Percentiles rank a stretch among this genome's conserved stretches.
phyloP scores from a whole-genome alignment of 2,113 vertebrate genomes.

The Murina feae region DNA sequence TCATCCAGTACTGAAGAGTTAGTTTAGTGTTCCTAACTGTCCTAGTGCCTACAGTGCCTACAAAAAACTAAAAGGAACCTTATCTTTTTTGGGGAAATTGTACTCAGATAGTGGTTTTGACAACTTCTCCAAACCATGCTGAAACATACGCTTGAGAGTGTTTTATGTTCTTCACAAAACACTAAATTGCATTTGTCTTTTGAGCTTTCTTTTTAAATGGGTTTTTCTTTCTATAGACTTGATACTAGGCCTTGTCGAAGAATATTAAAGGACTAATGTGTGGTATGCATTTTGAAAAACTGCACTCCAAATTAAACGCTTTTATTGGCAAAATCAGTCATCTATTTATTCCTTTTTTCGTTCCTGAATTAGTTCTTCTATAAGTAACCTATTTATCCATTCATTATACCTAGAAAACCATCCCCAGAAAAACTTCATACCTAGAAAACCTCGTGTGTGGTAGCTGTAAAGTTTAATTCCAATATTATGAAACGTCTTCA shows the following conservation, averaged over 20 bases:
- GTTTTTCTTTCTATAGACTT: neutral
- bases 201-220: neutral
- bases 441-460: neutral
- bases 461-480: neutral
- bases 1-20: neutral
- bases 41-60: neutral
- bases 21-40: neutral
- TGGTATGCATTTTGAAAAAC: conserved; percentile 35
- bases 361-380: neutral
- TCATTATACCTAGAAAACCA: no score
- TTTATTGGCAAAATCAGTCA: neutral
- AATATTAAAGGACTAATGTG: neutral
- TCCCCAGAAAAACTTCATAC: no score
- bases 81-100: neutral
- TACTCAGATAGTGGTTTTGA: neutral
- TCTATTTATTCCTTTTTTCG: neutral
- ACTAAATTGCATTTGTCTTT: neutral
- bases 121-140: neutral
- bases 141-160: neutral
- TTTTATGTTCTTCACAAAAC: neutral
- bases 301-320: neutral
- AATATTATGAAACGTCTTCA: neutral
- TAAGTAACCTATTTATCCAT: neutral
- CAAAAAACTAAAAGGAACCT: neutral
- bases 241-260: neutral